Percentiles rank a stretch among this genome's conserved stretches.
Evolutionary conservation across 2,113 vertebrate genomes (phyloP).

Genomic region (Morone chrysops): DNA sequence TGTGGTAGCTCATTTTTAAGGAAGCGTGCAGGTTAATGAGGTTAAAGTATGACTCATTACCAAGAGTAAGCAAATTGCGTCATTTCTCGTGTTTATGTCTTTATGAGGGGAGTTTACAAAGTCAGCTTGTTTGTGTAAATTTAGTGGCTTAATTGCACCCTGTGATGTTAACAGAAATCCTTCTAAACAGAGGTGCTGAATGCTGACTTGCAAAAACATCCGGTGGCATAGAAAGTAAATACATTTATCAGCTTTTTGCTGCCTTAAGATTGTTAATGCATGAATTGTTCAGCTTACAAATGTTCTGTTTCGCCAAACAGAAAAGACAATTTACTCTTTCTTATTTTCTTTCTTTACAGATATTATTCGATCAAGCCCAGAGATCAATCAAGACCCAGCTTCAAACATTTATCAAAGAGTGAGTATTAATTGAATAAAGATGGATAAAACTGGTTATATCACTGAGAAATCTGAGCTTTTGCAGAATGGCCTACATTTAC

Average conservation of each 20-base stretch:
- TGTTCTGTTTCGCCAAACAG: background rate
- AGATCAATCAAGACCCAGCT: slow-evolving; percentile 97
- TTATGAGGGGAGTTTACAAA: slow-evolving; percentile 70
- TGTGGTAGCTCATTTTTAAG: slow-evolving; percentile 16
- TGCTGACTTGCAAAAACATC: slow-evolving; percentile 38
- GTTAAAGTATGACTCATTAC: slow-evolving; percentile 41
- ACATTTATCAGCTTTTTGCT: background rate
- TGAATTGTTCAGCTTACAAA: background rate
- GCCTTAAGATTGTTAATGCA: background rate
- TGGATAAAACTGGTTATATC: background rate
- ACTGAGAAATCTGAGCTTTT: background rate
- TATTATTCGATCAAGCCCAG: slow-evolving; percentile 97
- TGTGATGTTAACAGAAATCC: slow-evolving; percentile 50
- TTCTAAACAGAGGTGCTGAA: slow-evolving; percentile 29
- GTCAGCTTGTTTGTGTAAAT: slow-evolving; percentile 58
- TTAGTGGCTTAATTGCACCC: slow-evolving; percentile 59
- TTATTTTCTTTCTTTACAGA: slow-evolving; percentile 83
- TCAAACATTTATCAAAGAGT: slow-evolving; percentile 97
- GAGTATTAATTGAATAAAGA: slow-evolving; percentile 78
- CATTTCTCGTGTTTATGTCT: slow-evolving; percentile 59
- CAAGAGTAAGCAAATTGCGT: slow-evolving; percentile 32
- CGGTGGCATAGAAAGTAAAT: background rate
- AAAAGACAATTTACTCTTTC: background rate
- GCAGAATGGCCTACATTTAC: background rate
- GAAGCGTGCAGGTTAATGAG: slow-evolving; percentile 59